A percentile compares a stretch with the other conserved stretches of the same genome.
phyloP scores from a whole-genome alignment of 2,797 vertebrate species.

The Hirundo rustica region DNA sequence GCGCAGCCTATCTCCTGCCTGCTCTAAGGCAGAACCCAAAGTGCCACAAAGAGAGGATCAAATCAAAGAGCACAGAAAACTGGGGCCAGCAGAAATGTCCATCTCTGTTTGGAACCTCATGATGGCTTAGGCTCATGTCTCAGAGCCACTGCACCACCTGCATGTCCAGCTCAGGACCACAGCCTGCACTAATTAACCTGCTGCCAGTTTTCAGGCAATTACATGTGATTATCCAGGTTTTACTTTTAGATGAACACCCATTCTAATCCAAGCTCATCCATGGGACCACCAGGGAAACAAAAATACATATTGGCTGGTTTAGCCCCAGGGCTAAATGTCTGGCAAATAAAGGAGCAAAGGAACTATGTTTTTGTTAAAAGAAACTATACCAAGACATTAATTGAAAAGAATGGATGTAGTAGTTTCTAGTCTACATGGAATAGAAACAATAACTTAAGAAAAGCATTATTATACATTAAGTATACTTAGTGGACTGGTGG shows the following conservation, averaged over 20 bases:
- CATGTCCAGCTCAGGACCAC: neutral
- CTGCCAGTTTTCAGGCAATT: neutral
- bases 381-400: neutral
- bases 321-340: neutral
- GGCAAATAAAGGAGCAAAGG: neutral
- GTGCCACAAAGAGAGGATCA: neutral
- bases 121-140: neutral
- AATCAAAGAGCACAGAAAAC: neutral
- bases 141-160: neutral
- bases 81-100: neutral
- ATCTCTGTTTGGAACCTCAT: neutral
- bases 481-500: neutral
- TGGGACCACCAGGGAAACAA: neutral
- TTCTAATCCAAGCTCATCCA: accelerated
- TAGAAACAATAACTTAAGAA: neutral
- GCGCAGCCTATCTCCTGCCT: neutral
- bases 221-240: neutral
- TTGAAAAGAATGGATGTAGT: neutral
- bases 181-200: neutral
- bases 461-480: neutral
- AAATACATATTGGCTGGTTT: neutral
- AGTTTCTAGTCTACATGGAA: neutral
- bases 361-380: neutral
- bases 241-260: neutral
- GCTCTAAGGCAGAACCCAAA: neutral